phyloP scores from a whole-genome alignment of 2,888 invertebrate species.

The Uropetala carovei region DNA sequence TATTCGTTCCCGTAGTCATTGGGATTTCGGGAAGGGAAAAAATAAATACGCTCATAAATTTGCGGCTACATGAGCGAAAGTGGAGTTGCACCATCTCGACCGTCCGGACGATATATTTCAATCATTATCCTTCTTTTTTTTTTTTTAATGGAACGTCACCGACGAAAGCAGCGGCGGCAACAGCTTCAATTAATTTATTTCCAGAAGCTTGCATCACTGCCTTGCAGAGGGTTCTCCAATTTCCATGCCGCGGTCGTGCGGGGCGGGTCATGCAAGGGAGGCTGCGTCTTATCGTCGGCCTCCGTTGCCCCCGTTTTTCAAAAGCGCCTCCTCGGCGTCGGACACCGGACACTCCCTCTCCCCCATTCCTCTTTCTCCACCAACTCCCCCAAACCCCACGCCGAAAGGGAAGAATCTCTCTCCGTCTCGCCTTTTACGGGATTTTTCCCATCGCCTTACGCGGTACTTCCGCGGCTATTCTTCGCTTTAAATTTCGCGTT shows the following conservation, averaged over 20 bases:
- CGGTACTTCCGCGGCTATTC: too few species aligned
- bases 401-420: not conserved
- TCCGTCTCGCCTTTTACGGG: not conserved
- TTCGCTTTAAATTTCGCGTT: too few species aligned
- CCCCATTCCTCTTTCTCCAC: not conserved
- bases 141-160: too few species aligned
- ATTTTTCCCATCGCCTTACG: not conserved
- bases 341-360: not conserved
- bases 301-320: not conserved
- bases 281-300: not conserved
- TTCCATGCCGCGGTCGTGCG: constrained; percentile 5
- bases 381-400: not conserved
- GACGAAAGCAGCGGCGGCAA: not conserved
- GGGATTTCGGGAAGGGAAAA: too few species aligned
- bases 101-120: too few species aligned
- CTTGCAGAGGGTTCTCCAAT: constrained; percentile 20
- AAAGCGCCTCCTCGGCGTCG: not conserved
- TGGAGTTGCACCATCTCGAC: too few species aligned
- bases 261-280: not conserved
- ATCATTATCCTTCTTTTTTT: too few species aligned
- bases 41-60: too few species aligned
- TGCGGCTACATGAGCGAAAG: too few species aligned
- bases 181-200: constrained; percentile 16
- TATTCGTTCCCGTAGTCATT: too few species aligned
- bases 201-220: constrained; percentile 52